Base-by-base conservation (phyloP, 1,140 invertebrate genomes). In the Brachionus rotundiformis region DNA sequence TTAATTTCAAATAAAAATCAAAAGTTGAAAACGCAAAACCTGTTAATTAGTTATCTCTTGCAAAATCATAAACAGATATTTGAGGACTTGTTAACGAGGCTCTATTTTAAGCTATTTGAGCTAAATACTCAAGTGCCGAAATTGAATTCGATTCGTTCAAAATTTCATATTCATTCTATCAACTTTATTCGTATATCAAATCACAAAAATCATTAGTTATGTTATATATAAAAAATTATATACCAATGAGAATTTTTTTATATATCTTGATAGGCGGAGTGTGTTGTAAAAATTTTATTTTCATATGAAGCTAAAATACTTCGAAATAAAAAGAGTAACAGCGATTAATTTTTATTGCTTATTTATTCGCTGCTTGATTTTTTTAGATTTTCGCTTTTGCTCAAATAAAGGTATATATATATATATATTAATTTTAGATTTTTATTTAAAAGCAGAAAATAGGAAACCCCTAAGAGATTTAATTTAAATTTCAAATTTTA, bases 341-440 rank as follows among this genome's bases (percentile, higher is more conserved):
- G 65, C 65, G 65, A 71, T 71, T 71, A 71, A 71, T 71, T 71
- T 63, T 71, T 71, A 71, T 71, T 71, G 65, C 65, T 71, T 39
- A 71, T 71, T 36, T 71, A 71, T 71, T 71, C 65, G 29, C 65
- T 71, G 65, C 33, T 71, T 71, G 65, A 71, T 71, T 71, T 39
- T 71, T 68, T 61, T 65, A 27, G 13, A 33, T 71, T 36, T 71
- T 71, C 5, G 29, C 31, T 36, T 71, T 63, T 63, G 29, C 29
- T 63, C 4, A 29, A 31, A 29, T 63, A 31, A 13, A 29, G 59
- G 25, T 27, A 29, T 31, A 31, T 29, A 63, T 25, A 25, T 63
- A 63, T 11, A n/a, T 13, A 68, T 68, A 68, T 33, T n/a, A 16
- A 0, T 39, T 68, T 31, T 33, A 8, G 33, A 33, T 39, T 68